Base-by-base conservation (phyloP, 2,797 vertebrate species). In the Hydrophis major region DNA sequence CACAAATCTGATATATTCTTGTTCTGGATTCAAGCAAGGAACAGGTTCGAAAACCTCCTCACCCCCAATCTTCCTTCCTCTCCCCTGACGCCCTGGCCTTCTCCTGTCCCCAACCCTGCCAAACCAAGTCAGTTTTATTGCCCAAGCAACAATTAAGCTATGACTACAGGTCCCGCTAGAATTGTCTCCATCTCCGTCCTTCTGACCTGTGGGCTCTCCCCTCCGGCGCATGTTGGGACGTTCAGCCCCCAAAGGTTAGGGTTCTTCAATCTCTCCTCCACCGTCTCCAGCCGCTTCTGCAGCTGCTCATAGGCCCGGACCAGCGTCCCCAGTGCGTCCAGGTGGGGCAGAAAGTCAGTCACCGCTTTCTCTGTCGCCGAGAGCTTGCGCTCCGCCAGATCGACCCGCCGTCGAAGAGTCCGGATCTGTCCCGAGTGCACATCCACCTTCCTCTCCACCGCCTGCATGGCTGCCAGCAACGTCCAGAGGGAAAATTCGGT, bases 251-350 rank as follows among this genome's bases (percentile, higher is more conserved):
- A 97, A 96, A 97, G 96, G 94, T 97, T 96, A 28, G 94, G 57
- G 93, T 97, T 97, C 25, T 96, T 88, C 22, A 97, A 95, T 92
- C 96, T 93, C 94, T 97, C 97, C 93, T 97, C 97, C 96, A 97
- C 61, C 94, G 96, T 96, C 95, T 97, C 97, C 93, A 97, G 95
- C 1, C 97, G 87, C 89, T 94, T 89, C 92, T 95, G 97, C 89
- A 97, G 96, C 93, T 96, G 95, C 93, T 96, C 97, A 0, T 96
- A 97, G 88, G 96, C 96, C 96, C 96, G 97, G 92, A 97, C 92
- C 86, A 97, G 94, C 10, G 96, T 96, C 3, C 97, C 96, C 95
- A 97, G 93, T 66, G 96, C 91, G 89, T 97, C 97, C 97, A 98
- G 96, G 90, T 98, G 97, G 69, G 96, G 97, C 0, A 97, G 93